phyloP scores from a whole-genome alignment of 2,797 vertebrate species.

The Adrianichthys oophorus region DNA sequence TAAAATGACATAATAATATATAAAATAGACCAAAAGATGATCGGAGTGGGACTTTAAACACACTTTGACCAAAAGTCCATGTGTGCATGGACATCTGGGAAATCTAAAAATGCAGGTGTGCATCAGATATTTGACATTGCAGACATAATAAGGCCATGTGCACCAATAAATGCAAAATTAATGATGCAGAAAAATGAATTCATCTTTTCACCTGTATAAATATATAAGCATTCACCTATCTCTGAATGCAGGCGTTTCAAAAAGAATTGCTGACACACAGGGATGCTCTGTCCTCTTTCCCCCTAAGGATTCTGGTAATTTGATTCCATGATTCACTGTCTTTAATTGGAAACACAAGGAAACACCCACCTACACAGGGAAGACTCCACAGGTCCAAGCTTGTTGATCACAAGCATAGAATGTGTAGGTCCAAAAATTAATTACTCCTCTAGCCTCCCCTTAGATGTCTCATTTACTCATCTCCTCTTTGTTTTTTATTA shows the following conservation, averaged over 20 bases:
- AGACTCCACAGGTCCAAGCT: conserved; percentile 68
- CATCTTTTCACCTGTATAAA: conserved; percentile 23
- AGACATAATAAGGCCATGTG: background rate
- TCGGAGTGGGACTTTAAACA: too few species aligned
- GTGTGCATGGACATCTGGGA: too few species aligned
- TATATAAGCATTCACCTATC: conserved; percentile 24
- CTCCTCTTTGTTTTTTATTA: conserved; percentile 66
- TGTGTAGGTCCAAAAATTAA: conserved; percentile 72
- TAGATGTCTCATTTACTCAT: conserved; percentile 69
- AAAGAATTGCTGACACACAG: conserved; percentile 59
- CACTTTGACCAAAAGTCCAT: too few species aligned
- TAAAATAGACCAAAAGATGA: too few species aligned
- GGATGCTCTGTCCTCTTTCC: conserved; percentile 44
- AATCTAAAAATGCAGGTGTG: background rate
- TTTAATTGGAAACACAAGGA: conserved; percentile 66
- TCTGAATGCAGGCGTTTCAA: conserved; percentile 4
- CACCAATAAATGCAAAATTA: background rate
- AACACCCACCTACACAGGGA: conserved; percentile 18
- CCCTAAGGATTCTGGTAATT: conserved; percentile 72
- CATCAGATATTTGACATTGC: background rate
- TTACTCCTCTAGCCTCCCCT: conserved; percentile 56
- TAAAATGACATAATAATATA: too few species aligned
- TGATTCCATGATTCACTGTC: conserved; percentile 70
- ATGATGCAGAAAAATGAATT: conserved; percentile 11
- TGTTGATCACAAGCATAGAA: conserved; percentile 67